Percentiles rank a stretch among this genome's conserved stretches.
Evolutionary conservation across 2,113 vertebrate species (phyloP).

Genomic region (Cephalopterus ornatus): DNA sequence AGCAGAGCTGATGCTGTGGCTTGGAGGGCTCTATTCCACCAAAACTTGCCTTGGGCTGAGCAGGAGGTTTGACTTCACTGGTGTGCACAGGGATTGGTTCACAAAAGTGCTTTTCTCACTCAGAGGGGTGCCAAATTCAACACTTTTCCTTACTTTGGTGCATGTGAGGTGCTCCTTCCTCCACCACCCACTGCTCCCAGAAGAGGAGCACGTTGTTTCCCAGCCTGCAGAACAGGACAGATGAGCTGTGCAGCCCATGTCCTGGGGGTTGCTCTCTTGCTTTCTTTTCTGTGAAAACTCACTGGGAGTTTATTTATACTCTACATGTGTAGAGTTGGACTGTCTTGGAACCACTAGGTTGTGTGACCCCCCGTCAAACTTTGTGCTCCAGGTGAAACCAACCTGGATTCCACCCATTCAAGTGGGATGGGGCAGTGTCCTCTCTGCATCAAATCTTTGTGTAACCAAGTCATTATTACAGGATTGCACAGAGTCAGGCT

Average conservation of each 20-base stretch:
- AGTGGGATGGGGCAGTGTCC: not conserved
- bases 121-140: not conserved
- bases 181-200: not conserved
- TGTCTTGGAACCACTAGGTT: not conserved
- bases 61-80: not conserved
- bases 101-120: not conserved
- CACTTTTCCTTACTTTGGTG: not conserved
- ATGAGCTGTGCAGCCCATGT: not conserved
- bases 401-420: not conserved
- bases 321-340: fast-evolving
- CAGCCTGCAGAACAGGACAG: not conserved
- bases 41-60: not conserved
- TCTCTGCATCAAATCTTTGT: not conserved
- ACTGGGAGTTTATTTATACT: not conserved
- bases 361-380: not conserved
- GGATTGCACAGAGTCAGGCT: not conserved
- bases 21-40: not conserved
- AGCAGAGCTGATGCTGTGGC: not conserved
- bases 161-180: not conserved
- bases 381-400: not conserved
- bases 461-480: not conserved
- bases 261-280: not conserved
- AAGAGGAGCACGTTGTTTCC: fast-evolving
- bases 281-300: not conserved
- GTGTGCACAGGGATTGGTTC: not conserved